phyloP scores from a whole-genome alignment of 2,888 invertebrate genomes.

The Portevinia maculata region DNA sequence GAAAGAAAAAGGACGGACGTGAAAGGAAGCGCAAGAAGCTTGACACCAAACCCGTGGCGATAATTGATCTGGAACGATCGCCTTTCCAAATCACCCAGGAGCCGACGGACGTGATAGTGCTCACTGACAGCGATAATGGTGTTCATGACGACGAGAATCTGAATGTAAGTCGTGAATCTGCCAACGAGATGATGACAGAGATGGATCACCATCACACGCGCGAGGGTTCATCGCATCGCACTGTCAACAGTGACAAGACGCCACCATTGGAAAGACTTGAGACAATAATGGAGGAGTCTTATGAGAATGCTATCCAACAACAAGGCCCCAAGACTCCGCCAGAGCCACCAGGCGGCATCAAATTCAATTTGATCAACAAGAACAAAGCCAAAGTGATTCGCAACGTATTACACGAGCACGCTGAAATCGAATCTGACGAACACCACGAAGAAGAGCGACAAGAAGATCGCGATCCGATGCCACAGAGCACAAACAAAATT shows the following conservation, averaged over 20 bases:
- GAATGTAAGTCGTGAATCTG: constrained; percentile 75
- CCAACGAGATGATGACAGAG: constrained; percentile 69
- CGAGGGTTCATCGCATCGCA: constrained; percentile 76
- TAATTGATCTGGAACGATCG: constrained; percentile 92
- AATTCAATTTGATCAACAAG: constrained; percentile 85
- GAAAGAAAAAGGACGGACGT: constrained; percentile 76
- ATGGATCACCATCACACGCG: constrained; percentile 62
- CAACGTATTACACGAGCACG: constrained; percentile 86
- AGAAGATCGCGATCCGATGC: constrained; percentile 65
- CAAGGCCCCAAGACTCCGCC: constrained; percentile 90
- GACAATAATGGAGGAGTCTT: constrained; percentile 81
- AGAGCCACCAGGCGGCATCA: constrained; percentile 85
- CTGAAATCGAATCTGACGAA: constrained; percentile 56
- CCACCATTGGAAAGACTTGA: constrained; percentile 78
- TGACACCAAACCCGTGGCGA: constrained; percentile 88
- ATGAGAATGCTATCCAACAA: constrained; percentile 81
- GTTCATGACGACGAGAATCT: constrained; percentile 80
- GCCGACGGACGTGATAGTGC: constrained; percentile 91
- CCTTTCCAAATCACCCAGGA: constrained; percentile 93
- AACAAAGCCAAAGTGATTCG: constrained; percentile 84
- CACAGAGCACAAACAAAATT: constrained; percentile 83
- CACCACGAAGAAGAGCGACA: constrained; percentile 39
- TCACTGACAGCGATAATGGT: constrained; percentile 91
- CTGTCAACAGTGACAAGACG: constrained; percentile 77
- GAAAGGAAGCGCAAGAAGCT: constrained; percentile 84